Evolutionary conservation across 2,888 invertebrate species (phyloP).

Genomic region (Trissolcus brochymenae): DNA sequence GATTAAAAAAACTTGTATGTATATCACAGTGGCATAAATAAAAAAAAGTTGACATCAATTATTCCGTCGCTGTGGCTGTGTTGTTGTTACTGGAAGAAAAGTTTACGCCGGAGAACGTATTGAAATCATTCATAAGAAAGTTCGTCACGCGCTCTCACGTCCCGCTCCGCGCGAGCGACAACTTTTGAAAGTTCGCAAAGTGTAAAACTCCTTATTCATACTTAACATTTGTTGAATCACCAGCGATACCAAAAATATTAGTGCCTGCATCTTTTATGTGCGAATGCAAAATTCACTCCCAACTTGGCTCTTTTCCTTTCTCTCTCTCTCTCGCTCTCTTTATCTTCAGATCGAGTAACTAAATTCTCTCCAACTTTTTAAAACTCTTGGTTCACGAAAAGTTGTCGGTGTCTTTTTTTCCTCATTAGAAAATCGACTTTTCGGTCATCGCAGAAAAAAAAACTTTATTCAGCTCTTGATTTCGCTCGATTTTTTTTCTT

Average conservation of each 20-base stretch:
- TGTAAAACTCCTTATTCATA: conserved; percentile 52
- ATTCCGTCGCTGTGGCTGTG: conserved; percentile 22
- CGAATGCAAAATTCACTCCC: too few species aligned
- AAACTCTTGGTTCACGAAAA: not conserved
- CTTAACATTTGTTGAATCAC: conserved; percentile 47
- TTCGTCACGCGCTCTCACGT: conserved; percentile 27
- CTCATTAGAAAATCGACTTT: conserved; percentile 4
- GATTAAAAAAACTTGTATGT: conserved; percentile 16
- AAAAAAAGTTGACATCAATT: conserved; percentile 32
- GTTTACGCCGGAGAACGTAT: conserved; percentile 46
- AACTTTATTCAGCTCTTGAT: conserved; percentile 13
- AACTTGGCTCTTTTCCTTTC: too few species aligned
- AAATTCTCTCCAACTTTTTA: not conserved
- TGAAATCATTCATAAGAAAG: conserved; percentile 53
- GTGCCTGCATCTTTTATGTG: conserved; percentile 13
- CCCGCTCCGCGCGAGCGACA: conserved; percentile 15
- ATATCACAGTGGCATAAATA: conserved; percentile 27
- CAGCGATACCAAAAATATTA: conserved; percentile 32
- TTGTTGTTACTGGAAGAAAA: conserved; percentile 40
- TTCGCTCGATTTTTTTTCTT: conserved; percentile 11
- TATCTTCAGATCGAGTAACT: not conserved
- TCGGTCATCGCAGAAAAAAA: conserved; percentile 5
- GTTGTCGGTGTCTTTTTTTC: too few species aligned
- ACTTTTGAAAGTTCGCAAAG: conserved; percentile 47
- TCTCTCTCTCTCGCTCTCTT: not conserved